Evolutionary conservation across 2,797 vertebrate genomes (phyloP).

Genomic region (Lemur catta): DNA sequence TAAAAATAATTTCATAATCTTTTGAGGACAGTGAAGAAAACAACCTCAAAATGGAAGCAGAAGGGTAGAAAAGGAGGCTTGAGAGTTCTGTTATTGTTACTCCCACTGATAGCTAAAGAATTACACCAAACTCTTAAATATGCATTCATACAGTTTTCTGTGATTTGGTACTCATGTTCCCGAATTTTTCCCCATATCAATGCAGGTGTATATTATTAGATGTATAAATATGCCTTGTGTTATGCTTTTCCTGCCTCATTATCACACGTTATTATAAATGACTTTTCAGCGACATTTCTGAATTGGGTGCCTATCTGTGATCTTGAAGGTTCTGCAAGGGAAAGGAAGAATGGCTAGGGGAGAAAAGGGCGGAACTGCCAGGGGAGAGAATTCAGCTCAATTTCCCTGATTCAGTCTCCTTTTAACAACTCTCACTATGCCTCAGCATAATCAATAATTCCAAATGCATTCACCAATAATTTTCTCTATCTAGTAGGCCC

Average conservation of each 20-base stretch:
- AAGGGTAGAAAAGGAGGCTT: neutral
- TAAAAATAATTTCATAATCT: neutral
- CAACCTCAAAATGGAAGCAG: neutral
- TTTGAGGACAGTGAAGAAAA: neutral
- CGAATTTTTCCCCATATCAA: neutral
- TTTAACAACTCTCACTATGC: conserved; percentile 1
- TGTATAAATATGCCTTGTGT: conserved; percentile 16
- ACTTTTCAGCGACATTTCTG: conserved; percentile 39
- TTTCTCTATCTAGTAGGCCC: conserved; percentile 7
- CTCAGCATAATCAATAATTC: conserved; percentile 54
- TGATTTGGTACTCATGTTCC: neutral
- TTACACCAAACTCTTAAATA: neutral
- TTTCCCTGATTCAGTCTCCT: neutral
- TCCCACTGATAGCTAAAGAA: neutral
- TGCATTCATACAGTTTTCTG: neutral
- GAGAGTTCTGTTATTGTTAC: neutral
- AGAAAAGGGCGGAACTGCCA: neutral
- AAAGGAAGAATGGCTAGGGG: neutral
- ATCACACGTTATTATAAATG: conserved; percentile 18
- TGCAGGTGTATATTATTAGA: neutral
- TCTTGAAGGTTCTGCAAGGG: neutral
- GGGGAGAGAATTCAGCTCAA: neutral
- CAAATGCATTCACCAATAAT: conserved; percentile 47
- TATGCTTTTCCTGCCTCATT: conserved; percentile 23
- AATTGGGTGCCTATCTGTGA: neutral